Evolutionary conservation across 2,797 vertebrate species (phyloP).

Genomic region (Halcyon leucocephala): DNA sequence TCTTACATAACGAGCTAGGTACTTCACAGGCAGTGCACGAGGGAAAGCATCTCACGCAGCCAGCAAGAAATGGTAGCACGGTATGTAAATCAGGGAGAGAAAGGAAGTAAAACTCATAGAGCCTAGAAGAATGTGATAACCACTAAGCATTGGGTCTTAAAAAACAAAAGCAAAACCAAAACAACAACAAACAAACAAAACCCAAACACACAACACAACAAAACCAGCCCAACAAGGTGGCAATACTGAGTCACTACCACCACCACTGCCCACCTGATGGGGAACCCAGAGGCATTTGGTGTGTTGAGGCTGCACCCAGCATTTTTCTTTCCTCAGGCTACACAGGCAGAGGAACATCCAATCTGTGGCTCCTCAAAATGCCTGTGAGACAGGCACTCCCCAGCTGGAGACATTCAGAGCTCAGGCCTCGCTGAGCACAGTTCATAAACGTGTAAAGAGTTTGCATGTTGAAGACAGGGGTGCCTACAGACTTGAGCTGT

Average conservation of each 20-base stretch:
- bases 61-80: background rate
- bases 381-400: background rate
- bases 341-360: background rate
- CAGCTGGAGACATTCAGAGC: background rate
- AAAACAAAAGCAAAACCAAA: background rate
- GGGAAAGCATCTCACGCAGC: background rate
- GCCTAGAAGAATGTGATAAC: background rate
- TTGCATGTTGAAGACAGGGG: background rate
- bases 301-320: background rate
- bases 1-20: background rate
- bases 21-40: background rate
- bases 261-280: background rate
- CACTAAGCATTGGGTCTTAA: background rate
- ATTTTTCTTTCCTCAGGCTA: background rate
- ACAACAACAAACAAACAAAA: too few species aligned
- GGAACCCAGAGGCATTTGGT: background rate
- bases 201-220: background rate
- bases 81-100: background rate
- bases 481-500: background rate
- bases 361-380: background rate
- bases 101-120: background rate
- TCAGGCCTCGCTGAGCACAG: background rate
- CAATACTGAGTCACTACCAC: background rate
- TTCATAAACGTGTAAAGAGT: background rate
- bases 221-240: background rate